Conservation (phyloP, 2,888 invertebrate genomes). For the Schizaphis graminum region DNA sequence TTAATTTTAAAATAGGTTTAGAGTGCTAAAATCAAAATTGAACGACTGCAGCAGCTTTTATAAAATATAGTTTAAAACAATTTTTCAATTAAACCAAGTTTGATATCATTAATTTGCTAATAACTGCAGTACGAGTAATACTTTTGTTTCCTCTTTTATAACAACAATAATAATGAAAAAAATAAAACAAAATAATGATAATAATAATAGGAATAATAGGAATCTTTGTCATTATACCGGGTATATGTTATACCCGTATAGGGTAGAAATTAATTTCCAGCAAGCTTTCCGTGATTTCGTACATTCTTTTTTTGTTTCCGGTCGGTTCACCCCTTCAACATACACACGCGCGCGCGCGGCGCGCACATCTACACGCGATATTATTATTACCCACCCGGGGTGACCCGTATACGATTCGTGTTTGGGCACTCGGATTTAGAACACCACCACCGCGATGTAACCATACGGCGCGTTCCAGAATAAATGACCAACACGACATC, state of each 20-base stretch:
- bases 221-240: conserved; percentile 13
- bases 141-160: not conserved
- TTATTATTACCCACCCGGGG: conserved; percentile 10
- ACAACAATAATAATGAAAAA: not conserved
- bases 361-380: not conserved
- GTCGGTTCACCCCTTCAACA: conserved; percentile 22
- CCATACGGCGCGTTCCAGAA: not conserved
- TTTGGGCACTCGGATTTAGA: not conserved
- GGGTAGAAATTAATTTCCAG: conserved; percentile 33
- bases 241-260: too few species aligned
- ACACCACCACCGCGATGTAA: not conserved
- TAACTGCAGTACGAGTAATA: not conserved
- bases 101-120: not conserved
- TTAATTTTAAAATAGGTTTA: not conserved
- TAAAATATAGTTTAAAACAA: not conserved
- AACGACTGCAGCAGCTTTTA: not conserved
- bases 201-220: not conserved
- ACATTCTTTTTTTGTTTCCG: conserved; percentile 25
- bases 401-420: conserved; percentile 25
- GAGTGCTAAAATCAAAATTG: not conserved
- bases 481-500: conserved; percentile 17
- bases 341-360: not conserved
- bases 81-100: not conserved
- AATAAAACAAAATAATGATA: not conserved
- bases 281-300: conserved; percentile 38